These are phyloP conservation scores for Lepidochitona cinerea DNA, from an alignment of 2,888 invertebrate species.

Conservation along the genomic window DNA sequence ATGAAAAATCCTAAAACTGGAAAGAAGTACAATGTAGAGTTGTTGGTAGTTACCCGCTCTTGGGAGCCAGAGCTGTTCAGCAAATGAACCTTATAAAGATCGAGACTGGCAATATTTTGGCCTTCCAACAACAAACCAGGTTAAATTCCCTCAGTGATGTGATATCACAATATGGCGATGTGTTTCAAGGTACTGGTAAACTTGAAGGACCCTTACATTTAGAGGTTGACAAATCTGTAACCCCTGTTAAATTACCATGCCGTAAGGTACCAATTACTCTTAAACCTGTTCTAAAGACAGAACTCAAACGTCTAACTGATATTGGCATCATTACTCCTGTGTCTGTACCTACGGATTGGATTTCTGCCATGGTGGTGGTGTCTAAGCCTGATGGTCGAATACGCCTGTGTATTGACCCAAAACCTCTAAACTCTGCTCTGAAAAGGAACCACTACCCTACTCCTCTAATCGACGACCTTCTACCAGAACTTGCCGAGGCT, in stretches of 20 bases:
- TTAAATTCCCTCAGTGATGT: not conserved
- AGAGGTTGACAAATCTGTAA: constrained; percentile 18
- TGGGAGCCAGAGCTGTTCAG: constrained; percentile 19
- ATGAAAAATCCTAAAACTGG: constrained; percentile 19
- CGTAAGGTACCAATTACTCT: constrained; percentile 22
- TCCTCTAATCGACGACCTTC: constrained; percentile 15
- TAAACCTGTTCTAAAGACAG: constrained; percentile 18
- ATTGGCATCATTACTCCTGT: constrained; percentile 15
- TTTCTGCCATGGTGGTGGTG: constrained; percentile 29
- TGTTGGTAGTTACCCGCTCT: not conserved
- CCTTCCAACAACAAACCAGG: not conserved
- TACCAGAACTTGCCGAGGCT: constrained; percentile 11
- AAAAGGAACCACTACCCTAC: constrained; percentile 19
- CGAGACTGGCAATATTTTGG: constrained; percentile 11
- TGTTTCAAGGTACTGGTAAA: constrained; percentile 26
- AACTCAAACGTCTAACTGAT: constrained; percentile 5
- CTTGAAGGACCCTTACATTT: constrained; percentile 24
- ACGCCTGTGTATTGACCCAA: constrained; percentile 29
- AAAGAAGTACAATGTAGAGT: not conserved
- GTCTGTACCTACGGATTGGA: constrained; percentile 29
- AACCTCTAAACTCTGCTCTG: constrained; percentile 25
- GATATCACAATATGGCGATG: not conserved
- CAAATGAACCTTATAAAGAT: constrained; percentile 23
- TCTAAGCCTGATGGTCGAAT: constrained; percentile 16
- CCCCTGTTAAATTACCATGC: constrained; percentile 21